phyloP scores from a whole-genome alignment of 2,888 invertebrate genomes.

The Calliphora vomitoria region DNA sequence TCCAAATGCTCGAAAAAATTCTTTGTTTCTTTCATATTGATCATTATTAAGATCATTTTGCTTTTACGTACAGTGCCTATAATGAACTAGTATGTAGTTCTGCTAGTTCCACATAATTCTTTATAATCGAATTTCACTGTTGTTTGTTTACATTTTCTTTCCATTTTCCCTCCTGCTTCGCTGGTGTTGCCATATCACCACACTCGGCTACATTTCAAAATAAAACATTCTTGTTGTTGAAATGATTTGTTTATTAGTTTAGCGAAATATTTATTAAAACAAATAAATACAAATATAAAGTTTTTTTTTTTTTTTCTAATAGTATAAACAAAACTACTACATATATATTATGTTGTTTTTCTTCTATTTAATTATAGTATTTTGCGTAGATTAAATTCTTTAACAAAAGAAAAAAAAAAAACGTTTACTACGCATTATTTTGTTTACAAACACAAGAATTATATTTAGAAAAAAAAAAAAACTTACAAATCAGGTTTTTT shows the following conservation, averaged over 20 bases:
- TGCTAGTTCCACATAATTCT: too few relatives aligned
- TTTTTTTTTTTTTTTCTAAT: background rate
- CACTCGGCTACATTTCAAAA: too few relatives aligned
- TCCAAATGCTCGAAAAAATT: too few relatives aligned
- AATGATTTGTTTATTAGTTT: background rate
- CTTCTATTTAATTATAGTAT: background rate
- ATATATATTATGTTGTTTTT: background rate
- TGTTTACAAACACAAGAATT: constrained; percentile 11
- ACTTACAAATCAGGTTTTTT: background rate
- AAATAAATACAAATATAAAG: background rate
- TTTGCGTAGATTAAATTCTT: constrained; percentile 6
- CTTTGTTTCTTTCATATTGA: too few relatives aligned
- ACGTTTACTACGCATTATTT: constrained; percentile 25
- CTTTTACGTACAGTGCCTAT: too few relatives aligned
- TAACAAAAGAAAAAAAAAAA: background rate
- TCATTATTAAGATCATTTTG: too few relatives aligned
- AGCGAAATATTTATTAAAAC: background rate
- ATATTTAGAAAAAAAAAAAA: too few relatives aligned
- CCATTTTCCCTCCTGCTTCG: too few relatives aligned
- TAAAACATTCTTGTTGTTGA: background rate
- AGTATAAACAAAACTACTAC: background rate
- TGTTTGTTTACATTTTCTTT: too few relatives aligned
- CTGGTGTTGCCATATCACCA: too few relatives aligned
- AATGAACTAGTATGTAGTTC: too few relatives aligned
- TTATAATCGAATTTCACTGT: too few relatives aligned